Percentiles rank a stretch among this genome's conserved stretches.
These are phyloP conservation scores for Pectinophora gossypiella DNA, from an alignment of 1,140 invertebrate genomes.

Conservation along the genomic window DNA sequence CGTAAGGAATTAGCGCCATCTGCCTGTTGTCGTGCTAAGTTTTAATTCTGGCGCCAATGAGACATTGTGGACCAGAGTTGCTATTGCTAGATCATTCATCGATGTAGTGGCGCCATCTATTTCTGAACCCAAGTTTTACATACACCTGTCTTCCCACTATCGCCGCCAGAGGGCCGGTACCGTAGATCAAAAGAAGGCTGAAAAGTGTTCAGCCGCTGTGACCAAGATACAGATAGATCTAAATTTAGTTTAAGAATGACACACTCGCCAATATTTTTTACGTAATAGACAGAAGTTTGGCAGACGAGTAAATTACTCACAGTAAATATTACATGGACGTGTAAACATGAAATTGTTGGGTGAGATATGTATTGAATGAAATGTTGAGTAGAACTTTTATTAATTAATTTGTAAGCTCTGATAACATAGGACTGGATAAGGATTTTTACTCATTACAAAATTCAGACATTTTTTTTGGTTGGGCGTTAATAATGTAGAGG, in stretches of 20 bases:
- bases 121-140: not conserved
- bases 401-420: no score
- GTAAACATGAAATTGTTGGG: not conserved
- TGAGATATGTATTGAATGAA: not conserved
- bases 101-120: not conserved
- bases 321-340: not conserved
- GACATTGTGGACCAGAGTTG: no score
- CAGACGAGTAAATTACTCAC: not conserved
- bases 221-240: not conserved
- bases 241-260: not conserved
- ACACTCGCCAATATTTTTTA: slow-evolving; percentile 2
- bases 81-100: not conserved
- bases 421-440: no score
- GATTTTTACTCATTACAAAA: no score
- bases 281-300: not conserved
- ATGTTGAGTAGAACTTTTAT: not conserved
- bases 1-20: not conserved
- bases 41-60: no score
- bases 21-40: not conserved
- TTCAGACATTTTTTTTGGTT: no score
- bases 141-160: not conserved
- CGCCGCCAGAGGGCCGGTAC: not conserved
- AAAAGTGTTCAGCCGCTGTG: not conserved
- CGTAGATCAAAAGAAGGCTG: not conserved
- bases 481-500: no score